A percentile compares a stretch with the other conserved stretches of the same genome.
Evolutionary conservation across 2,113 vertebrate species (phyloP).

Genomic region (Copsychus sechellarum): DNA sequence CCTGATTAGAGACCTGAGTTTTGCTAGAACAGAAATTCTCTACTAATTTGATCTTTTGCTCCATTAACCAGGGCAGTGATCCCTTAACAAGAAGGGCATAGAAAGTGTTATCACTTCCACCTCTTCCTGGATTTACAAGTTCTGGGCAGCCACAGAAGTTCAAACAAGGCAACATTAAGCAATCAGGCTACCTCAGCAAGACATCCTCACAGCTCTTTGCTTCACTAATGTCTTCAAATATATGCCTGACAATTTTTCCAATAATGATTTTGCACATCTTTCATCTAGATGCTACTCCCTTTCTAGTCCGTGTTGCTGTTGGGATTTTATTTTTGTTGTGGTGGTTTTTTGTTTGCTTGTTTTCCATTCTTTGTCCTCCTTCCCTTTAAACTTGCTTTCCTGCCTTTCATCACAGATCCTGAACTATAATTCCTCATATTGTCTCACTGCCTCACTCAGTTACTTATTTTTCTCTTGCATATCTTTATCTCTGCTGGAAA

Average conservation of each 20-base stretch:
- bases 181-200: not conserved
- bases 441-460: not conserved
- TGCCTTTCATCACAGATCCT: not conserved
- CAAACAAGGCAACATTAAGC: not conserved
- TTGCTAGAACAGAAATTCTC: not conserved
- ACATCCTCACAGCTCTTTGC: not conserved
- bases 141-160: not conserved
- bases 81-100: not conserved
- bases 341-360: not conserved
- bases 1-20: not conserved
- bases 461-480: not conserved
- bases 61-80: not conserved
- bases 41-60: not conserved
- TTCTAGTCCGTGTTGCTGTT: not conserved
- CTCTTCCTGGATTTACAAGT: not conserved
- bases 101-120: not conserved
- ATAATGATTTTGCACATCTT: not conserved
- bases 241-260: not conserved
- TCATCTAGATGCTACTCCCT: not conserved
- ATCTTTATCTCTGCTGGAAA: not conserved
- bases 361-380: not conserved
- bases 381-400: not conserved
- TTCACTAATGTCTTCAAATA: not conserved
- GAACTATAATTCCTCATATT: not conserved
- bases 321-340: not conserved